Evolutionary conservation across 2,113 vertebrate genomes (phyloP).

Genomic region (Astur gentilis): DNA sequence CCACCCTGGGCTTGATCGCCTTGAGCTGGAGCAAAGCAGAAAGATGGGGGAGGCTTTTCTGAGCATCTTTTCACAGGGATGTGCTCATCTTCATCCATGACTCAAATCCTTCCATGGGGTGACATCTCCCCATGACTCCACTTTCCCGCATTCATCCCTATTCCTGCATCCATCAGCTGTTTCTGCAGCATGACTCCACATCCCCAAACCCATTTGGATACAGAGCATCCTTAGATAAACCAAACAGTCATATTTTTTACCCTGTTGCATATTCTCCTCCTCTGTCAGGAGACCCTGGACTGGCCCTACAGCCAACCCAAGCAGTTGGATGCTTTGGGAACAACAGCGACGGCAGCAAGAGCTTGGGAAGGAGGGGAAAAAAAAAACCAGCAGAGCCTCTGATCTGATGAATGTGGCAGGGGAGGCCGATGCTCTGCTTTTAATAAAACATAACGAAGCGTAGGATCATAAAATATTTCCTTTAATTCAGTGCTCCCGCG

Average conservation of each 20-base stretch:
- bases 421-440: constrained; percentile 20
- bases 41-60: not conserved
- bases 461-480: constrained; percentile 70
- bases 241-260: not conserved
- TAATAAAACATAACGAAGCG: constrained; percentile 76
- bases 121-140: not conserved
- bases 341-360: rapidly evolving
- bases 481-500: constrained; percentile 69
- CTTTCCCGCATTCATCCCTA: not conserved
- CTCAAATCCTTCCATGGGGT: not conserved
- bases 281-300: not conserved
- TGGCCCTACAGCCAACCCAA: not conserved
- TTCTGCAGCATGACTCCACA: not conserved
- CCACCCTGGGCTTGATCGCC: rapidly evolving
- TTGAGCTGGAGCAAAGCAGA: not conserved
- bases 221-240: not conserved
- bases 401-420: not conserved
- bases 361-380: not conserved
- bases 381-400: rapidly evolving
- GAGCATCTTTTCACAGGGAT: not conserved
- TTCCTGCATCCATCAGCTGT: not conserved
- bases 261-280: not conserved
- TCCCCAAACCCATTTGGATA: rapidly evolving
- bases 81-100: not conserved
- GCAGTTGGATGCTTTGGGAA: not conserved